Conservation (phyloP, 2,888 invertebrate genomes). For the Fabriciana adippe region DNA sequence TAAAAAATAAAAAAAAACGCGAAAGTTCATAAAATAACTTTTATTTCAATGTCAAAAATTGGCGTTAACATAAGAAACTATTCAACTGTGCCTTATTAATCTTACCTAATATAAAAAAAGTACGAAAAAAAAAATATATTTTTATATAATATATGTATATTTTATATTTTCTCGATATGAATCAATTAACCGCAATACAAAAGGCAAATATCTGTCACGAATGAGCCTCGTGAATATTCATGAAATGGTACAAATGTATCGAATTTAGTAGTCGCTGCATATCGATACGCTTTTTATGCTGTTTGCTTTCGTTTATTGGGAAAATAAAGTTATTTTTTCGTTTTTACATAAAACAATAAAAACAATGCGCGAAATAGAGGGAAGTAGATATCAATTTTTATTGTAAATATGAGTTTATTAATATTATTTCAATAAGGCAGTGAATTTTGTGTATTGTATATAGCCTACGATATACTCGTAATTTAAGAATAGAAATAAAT, state of each 20-base stretch:
- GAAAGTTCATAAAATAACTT: no score
- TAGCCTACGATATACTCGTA: no score
- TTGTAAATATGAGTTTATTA: not conserved
- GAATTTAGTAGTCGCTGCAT: constrained; percentile 43
- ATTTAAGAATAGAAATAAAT: no score
- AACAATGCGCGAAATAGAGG: not conserved
- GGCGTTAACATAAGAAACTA: no score
- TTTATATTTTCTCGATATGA: constrained; percentile 1
- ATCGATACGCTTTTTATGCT: constrained; percentile 27
- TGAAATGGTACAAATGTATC: constrained; percentile 46
- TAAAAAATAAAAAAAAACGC: no score
- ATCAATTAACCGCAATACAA: constrained; percentile 15
- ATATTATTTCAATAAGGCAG: no score
- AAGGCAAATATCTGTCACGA: constrained; percentile 29
- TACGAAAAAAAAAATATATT: not conserved
- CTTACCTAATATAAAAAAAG: no score
- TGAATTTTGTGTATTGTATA: no score
- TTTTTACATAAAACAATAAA: not conserved
- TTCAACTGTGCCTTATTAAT: no score
- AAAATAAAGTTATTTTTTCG: not conserved
- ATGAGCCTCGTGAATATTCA: constrained; percentile 53
- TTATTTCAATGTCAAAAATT: no score
- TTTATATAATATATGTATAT: not conserved
- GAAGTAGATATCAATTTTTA: not conserved
- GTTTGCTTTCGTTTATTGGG: constrained; percentile 6